Conservation (phyloP, 2,888 invertebrate species). For the Epirrhoe alternata region DNA sequence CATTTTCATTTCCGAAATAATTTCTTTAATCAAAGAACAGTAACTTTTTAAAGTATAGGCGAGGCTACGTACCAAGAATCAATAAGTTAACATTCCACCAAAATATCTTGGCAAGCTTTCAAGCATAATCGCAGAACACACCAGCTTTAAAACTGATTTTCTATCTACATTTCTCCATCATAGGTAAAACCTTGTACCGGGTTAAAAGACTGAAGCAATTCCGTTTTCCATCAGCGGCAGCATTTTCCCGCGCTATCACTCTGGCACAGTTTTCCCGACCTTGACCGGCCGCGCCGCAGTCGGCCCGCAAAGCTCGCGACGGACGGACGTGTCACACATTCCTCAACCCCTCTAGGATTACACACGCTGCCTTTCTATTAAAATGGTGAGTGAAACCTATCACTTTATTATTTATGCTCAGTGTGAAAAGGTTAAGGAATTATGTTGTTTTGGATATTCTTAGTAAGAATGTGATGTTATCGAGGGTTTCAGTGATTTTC, state of each 20-base stretch:
- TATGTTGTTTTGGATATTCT: not conserved
- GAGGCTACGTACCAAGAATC: no score
- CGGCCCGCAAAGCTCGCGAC: conserved; percentile 64
- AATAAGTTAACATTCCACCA: no score
- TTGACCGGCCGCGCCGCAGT: conserved; percentile 79
- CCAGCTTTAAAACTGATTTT: no score
- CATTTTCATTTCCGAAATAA: conserved; percentile 20
- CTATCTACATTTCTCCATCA: not conserved
- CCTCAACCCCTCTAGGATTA: conserved; percentile 40
- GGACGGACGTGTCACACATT: conserved; percentile 49
- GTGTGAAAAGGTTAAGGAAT: not conserved
- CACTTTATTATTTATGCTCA: not conserved
- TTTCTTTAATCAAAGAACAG: not conserved
- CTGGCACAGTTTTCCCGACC: conserved; percentile 79
- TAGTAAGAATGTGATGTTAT: not conserved
- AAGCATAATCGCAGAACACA: no score
- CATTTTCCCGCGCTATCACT: conserved; percentile 72
- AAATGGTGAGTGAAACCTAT: conserved; percentile 69
- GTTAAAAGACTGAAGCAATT: conserved; percentile 11
- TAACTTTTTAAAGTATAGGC: no score
- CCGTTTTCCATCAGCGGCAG: conserved; percentile 34
- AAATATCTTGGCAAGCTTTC: no score
- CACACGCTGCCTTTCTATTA: conserved; percentile 61
- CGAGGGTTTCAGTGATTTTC: conserved; percentile 31
- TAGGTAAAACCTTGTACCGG: not conserved